A percentile compares a stretch with the other conserved stretches of the same genome.
phyloP scores from a whole-genome alignment of 2,113 vertebrate species.

The Cololabis saira region DNA sequence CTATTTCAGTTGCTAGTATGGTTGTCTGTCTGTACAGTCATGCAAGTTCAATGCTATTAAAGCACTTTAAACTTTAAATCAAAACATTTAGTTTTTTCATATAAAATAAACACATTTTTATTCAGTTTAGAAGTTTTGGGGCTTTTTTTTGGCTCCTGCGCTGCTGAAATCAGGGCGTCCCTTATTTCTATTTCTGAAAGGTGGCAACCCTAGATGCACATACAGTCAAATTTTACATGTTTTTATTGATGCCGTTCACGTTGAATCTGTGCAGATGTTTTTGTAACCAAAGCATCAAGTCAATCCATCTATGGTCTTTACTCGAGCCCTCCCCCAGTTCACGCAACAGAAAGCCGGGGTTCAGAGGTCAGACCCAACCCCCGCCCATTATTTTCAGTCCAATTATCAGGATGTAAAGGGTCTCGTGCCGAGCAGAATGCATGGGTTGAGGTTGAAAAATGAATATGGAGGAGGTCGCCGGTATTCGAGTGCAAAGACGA shows the following conservation, averaged over 20 bases:
- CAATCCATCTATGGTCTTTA: conserved; percentile 28
- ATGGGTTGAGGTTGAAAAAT: conserved; percentile 45
- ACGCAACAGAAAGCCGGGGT: conserved; percentile 18
- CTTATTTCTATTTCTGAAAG: no score
- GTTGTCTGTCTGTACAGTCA: no score
- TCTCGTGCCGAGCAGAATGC: conserved; percentile 54
- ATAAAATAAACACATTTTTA: no score
- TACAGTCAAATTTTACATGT: no score
- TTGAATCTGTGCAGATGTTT: conserved; percentile 11
- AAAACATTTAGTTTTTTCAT: no score
- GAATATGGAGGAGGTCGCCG: conserved; percentile 63
- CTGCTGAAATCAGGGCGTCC: no score
- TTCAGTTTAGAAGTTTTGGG: no score
- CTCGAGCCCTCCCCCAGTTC: conserved; percentile 6
- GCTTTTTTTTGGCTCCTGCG: no score
- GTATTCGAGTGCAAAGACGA: conserved; percentile 8
- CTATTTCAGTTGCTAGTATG: no score
- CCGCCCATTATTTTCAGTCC: conserved; percentile 54
- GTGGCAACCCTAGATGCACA: no score
- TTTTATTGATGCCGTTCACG: conserved; percentile 41
- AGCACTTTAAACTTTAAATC: no score
- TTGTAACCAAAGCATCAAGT: conserved; percentile 30
- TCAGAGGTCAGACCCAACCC: conserved; percentile 53
- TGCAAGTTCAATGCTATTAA: no score
- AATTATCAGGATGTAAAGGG: conserved; percentile 63